Evolutionary conservation across 1,140 invertebrate species (phyloP).

Genomic region (Drosophila ogumai): DNA sequence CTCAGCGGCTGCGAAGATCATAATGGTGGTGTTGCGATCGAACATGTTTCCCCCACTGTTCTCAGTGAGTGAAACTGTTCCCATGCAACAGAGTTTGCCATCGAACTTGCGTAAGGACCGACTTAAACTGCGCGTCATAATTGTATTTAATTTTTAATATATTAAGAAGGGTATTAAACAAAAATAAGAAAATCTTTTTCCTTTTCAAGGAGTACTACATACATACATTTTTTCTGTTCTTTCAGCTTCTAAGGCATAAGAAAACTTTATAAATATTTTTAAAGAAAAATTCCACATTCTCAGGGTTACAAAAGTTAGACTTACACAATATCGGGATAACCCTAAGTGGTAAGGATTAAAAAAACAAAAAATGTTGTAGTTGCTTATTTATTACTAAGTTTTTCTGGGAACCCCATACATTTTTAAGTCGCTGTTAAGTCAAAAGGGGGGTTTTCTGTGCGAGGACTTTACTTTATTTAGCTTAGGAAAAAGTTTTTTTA

Average conservation of each 20-base stretch:
- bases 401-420: not conserved
- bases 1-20: conserved; percentile 50
- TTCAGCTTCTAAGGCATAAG: not conserved
- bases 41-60: conserved; percentile 44
- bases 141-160: not conserved
- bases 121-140: not conserved
- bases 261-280: not conserved
- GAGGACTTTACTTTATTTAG: not conserved
- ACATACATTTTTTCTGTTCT: not conserved
- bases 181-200: not conserved
- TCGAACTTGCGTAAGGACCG: not conserved
- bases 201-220: not conserved
- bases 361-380: not conserved
- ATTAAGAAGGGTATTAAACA: not conserved
- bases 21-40: conserved; percentile 47
- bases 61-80: conserved; percentile 16
- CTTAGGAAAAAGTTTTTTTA: not conserved
- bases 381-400: not conserved
- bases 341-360: not conserved
- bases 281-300: not conserved
- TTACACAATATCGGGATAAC: not conserved
- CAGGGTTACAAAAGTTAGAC: not conserved
- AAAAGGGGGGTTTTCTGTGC: not conserved
- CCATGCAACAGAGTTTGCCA: not conserved
- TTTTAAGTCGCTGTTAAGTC: not conserved